Evolutionary conservation across 2,888 invertebrate species (phyloP), one percentile per base, ranked within the genome.

Genomic region (Macrophya alboannulata): DNA sequence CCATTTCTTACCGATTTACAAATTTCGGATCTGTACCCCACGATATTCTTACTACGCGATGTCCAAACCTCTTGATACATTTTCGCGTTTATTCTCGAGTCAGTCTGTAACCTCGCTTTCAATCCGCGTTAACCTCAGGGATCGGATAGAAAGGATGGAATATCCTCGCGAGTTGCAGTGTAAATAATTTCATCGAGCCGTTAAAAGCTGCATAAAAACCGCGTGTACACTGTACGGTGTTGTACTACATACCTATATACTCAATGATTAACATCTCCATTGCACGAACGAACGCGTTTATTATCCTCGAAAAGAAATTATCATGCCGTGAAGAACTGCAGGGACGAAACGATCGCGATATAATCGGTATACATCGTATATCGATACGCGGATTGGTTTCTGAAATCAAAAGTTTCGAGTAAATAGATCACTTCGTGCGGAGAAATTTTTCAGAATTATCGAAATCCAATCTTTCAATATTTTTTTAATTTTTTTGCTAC

Each of bases 251-350:
- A 48, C 4, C 48, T 9, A 12, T 9, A 12, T 68, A 68, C 37
- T 25, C 45, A 45, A 48, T 74, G 74, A 74, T 74, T 74, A 45
- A 74, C 74, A 74, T 45, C 74, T 74, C 45, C 45, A 74, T 74
- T 74, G 74, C 74, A 74, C 74, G 74, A 74, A 74, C 43, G 45
- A 25, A 74, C 43, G 74, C 45, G 10, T 31, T 74, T 25, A 55
- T 55, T 55, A 45, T 74, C 74, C 45, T n/a, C 45, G n/a, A 74
- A 74, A 74, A 74, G 31, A 68, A 31, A 68, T 68, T 17, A 68
- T 55, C 55, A 55, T 37, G 17, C 37, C 17, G 31, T 68, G 68
- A 31, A 68, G 37, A 17, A 37, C 68, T 10, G 25, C 68, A 43
- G 25, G 15, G 74, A 74, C 21, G 40, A 40, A 72, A 72, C 15